Percentiles rank a stretch among this genome's conserved stretches.
Evolutionary conservation across 1,140 invertebrate genomes (phyloP).

Genomic region (Rhopalosiphum maidis): DNA sequence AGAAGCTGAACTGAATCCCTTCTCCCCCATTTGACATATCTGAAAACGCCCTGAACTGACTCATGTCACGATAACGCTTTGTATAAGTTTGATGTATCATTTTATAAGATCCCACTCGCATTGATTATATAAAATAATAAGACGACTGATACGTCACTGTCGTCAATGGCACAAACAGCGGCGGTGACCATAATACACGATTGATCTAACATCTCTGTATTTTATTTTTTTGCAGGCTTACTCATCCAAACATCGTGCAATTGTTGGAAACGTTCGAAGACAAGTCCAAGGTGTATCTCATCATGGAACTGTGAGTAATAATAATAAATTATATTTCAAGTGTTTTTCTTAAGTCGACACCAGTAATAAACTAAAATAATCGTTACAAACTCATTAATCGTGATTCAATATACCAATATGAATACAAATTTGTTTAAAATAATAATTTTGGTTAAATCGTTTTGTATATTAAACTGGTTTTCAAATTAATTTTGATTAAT

Average conservation of each 20-base stretch:
- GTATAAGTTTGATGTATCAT: not conserved
- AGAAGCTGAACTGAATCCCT: not conserved
- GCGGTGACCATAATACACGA: not conserved
- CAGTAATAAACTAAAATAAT: no score
- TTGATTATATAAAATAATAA: not conserved
- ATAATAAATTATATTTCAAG: not conserved
- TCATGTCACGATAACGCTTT: not conserved
- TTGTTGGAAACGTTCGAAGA: constrained; percentile 98
- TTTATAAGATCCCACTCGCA: not conserved
- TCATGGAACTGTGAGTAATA: constrained; percentile 95
- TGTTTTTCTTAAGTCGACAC: no score
- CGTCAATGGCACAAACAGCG: not conserved
- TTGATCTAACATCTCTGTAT: not conserved
- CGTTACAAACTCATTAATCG: no score
- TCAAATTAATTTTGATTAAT: no score
- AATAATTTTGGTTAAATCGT: no score
- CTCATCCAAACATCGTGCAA: constrained; percentile 98
- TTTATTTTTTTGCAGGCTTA: constrained; percentile 76
- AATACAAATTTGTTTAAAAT: no score
- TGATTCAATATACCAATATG: no score
- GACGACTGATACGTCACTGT: not conserved
- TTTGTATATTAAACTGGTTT: no score
- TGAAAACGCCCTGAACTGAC: not conserved
- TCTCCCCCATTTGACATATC: not conserved
- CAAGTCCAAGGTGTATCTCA: constrained; percentile 95